A percentile compares a stretch with the other conserved stretches of the same genome.
Evolutionary conservation across 2,113 vertebrate species (phyloP).

Genomic region (Pseudopodoces humilis): DNA sequence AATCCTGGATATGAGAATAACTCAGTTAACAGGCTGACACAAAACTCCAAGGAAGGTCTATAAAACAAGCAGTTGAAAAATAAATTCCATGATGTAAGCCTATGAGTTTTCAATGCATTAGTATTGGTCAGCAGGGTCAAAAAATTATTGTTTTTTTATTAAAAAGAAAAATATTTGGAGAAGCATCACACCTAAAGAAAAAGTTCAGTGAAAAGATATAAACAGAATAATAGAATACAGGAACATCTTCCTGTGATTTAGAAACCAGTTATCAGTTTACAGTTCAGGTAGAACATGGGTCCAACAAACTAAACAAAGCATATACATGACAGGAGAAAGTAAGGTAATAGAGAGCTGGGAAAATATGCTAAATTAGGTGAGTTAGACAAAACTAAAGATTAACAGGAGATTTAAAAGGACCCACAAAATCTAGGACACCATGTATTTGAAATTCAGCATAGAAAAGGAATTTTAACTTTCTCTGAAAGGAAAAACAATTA

Average conservation of each 20-base stretch:
- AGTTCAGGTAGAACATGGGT: not conserved
- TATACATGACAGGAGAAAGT: not conserved
- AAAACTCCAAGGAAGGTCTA: slow-evolving; percentile 13
- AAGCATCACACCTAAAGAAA: not conserved
- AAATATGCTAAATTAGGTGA: not conserved
- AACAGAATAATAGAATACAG: not conserved
- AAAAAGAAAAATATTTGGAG: not conserved
- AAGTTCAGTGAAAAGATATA: not conserved
- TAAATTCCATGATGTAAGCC: not conserved
- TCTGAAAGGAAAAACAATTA: not conserved
- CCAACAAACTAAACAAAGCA: not conserved
- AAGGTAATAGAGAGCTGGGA: not conserved
- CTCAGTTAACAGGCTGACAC: not conserved
- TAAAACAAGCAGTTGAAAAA: not conserved
- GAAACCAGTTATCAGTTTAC: not conserved
- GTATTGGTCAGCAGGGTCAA: not conserved
- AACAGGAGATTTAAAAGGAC: not conserved
- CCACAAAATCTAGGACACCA: accelerated
- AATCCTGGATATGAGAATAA: not conserved
- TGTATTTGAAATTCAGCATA: not conserved
- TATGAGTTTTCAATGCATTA: not conserved
- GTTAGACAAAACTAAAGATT: not conserved
- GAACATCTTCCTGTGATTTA: not conserved
- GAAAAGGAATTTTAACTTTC: not conserved
- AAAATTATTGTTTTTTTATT: not conserved